A percentile compares a stretch with the other conserved stretches of the same genome.
Evolutionary conservation across 2,113 vertebrate genomes (phyloP).

Genomic region (Dinomys branickii): DNA sequence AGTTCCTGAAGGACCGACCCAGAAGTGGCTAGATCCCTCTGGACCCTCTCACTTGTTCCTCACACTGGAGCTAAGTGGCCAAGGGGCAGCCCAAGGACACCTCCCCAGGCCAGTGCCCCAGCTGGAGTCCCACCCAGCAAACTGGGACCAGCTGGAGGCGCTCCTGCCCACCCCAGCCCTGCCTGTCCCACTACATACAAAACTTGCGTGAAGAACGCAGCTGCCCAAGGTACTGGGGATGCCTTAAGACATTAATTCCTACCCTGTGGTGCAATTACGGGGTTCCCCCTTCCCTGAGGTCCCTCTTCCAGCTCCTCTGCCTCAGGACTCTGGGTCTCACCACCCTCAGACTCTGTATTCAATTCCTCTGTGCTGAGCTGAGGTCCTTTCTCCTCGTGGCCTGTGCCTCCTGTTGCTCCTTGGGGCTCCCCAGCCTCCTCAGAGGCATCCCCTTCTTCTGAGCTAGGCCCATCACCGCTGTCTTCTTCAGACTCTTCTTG

Average conservation of each 20-base stretch:
- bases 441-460: constrained; percentile 50
- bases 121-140: background rate
- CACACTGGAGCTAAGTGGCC: background rate
- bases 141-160: background rate
- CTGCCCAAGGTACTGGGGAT: background rate
- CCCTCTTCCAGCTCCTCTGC: constrained; percentile 41
- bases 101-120: background rate
- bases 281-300: constrained; percentile 49
- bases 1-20: background rate
- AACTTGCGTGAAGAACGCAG: background rate
- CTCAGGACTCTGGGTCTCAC: background rate
- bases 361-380: background rate
- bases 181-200: background rate
- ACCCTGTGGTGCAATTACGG: background rate
- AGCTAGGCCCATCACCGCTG: background rate
- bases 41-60: background rate
- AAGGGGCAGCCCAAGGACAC: background rate
- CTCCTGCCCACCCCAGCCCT: background rate
- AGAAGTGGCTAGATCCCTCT: background rate
- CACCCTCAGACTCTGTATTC: background rate
- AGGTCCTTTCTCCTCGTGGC: background rate
- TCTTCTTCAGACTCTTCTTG: constrained; percentile 80
- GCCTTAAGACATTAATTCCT: background rate
- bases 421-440: background rate
- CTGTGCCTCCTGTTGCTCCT: constrained; percentile 14